Evolutionary conservation across 1,140 invertebrate genomes (phyloP).

Genomic region (Episyrphus balteatus): DNA sequence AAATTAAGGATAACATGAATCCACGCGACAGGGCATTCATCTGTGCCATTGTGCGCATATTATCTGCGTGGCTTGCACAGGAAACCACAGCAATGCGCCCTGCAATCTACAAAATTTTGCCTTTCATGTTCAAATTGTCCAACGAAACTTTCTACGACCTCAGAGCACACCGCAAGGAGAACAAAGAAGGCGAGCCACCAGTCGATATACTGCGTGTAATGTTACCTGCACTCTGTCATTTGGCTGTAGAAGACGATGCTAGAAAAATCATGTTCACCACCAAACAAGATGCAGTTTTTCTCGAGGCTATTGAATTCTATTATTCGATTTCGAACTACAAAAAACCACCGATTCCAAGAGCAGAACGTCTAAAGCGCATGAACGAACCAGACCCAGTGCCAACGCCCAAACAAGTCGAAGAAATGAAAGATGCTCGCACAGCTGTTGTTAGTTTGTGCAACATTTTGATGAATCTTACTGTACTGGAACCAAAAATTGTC

Average conservation of each 20-base stretch:
- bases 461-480: constrained; percentile 84
- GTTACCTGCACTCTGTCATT: constrained; percentile 77
- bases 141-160: constrained; percentile 72
- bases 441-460: constrained; percentile 82
- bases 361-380: constrained; percentile 59
- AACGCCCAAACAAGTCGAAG: constrained; percentile 57
- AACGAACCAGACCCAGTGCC: constrained; percentile 63
- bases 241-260: constrained; percentile 79
- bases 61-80: constrained; percentile 81
- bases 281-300: constrained; percentile 68
- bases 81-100: constrained; percentile 81
- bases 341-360: constrained; percentile 63
- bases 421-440: constrained; percentile 68
- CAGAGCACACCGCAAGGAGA: constrained; percentile 39
- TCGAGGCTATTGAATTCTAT: constrained; percentile 68
- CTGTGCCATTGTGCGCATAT: constrained; percentile 68
- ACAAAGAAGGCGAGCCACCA: constrained; percentile 46
- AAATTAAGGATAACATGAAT: constrained; percentile 49
- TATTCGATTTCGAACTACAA: constrained; percentile 81
- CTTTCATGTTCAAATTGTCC: constrained; percentile 63
- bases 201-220: constrained; percentile 70
- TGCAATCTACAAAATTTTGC: constrained; percentile 66
- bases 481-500: constrained; percentile 71
- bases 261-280: constrained; percentile 67
- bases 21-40: constrained; percentile 63